A percentile compares a stretch with the other conserved stretches of the same genome.
These are phyloP conservation scores for Rhamnusium bicolor DNA, from an alignment of 2,888 invertebrate species.

Conservation along the genomic window DNA sequence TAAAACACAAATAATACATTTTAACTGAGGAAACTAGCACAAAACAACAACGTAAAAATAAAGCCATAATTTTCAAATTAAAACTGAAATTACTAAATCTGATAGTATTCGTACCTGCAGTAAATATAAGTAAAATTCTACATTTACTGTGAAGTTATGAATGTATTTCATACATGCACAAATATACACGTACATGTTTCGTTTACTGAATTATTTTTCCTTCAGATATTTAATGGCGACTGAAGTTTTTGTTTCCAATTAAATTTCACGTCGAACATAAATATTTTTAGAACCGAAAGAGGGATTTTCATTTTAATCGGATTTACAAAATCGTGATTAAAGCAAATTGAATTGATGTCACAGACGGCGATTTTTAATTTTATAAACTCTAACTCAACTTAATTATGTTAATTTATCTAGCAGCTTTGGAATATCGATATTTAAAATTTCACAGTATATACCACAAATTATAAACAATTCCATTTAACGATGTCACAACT, in stretches of 20 bases:
- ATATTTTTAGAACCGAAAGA: constrained; percentile 7
- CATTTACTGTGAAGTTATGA: background rate
- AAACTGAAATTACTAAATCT: background rate
- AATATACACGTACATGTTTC: background rate
- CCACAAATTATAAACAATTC: no score
- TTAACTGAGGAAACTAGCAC: background rate
- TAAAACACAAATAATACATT: no score
- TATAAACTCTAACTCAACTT: background rate
- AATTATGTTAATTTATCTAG: no score
- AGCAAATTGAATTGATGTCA: background rate
- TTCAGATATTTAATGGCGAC: background rate
- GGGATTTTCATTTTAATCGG: constrained; percentile 12
- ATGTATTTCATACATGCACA: background rate
- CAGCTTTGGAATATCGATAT: no score
- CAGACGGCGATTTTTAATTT: background rate
- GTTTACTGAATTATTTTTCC: background rate
- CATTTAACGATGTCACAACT: no score
- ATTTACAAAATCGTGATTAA: constrained; percentile 11
- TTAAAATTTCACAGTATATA: no score
- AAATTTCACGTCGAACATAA: constrained; percentile 16
- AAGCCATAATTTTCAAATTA: background rate
- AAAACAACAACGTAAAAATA: background rate
- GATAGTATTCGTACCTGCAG: background rate
- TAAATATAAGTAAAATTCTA: background rate
- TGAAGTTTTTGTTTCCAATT: constrained; percentile 7